Evolutionary conservation across 2,888 invertebrate species (phyloP), one percentile per base, ranked within the genome.

Genomic region (Argyresthia goedartella): DNA sequence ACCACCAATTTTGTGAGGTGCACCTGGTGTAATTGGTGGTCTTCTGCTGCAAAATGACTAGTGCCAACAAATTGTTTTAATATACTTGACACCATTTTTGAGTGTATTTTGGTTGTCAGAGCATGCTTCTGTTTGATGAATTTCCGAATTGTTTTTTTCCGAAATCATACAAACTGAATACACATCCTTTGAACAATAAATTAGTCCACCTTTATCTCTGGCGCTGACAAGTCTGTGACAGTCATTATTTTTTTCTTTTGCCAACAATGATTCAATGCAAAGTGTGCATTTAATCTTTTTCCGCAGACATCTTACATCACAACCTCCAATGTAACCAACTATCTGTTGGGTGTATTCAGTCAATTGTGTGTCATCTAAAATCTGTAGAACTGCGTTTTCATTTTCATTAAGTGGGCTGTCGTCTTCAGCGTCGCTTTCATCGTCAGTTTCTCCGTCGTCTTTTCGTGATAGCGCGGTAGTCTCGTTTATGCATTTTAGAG

Each of bases 291-390:
- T 47, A 33, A 47, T 47, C 25, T 47, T 8, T 35, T 15, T 47
- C 9, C 25, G 9, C 25, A 47, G 33, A 14, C 47, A 33, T 33
- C 47, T 47, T 35, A 33, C 47, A 33, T 33, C 47, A 35, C 33
- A 47, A 9, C 47, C 47, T 10, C 25, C 47, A 33, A 47, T 47
- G 15, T 47, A 49, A 36, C 49, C 39, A 36, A 49, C 49, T 39
- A 49, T 39, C 49, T 49, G 49, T 49, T 49, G 36, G 35, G 36
- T 49, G 49, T 49, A 49, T 39, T 49, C 49, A 13, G 36, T 13
- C 13, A 49, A 36, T 39, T 49, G 49, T 49, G 49, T 16, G 25
- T 36, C 36, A 39, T 49, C 13, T 36, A 49, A 49, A n/a, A 49
- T 36, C 36, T 25, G 35, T 11, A 10, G 36, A 13, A 13, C n/a